Percentiles rank a stretch among this genome's conserved stretches.
Conservation (phyloP, 2,888 invertebrate species). For the Pachycephus smyrnensis region DNA sequence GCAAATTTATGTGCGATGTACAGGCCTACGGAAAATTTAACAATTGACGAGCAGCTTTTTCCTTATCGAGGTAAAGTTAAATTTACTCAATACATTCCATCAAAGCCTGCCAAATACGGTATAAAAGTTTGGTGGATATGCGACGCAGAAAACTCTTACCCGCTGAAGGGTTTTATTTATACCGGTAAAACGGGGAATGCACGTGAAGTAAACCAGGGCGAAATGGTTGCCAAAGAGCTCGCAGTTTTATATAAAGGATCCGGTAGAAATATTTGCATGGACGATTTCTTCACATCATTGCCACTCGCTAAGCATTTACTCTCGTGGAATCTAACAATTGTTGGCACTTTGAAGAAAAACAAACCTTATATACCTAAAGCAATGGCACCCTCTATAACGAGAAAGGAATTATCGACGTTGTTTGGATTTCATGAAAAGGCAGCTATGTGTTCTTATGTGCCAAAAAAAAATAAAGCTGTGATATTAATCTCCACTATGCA, state of each 20-base stretch:
- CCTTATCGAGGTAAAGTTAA: conserved; percentile 39
- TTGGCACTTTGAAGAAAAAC: conserved; percentile 33
- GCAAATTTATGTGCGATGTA: conserved; percentile 40
- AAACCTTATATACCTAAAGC: conserved; percentile 29
- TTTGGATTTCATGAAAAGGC: conserved; percentile 21
- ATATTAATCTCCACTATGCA: conserved; percentile 20
- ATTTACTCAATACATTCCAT: too few relatives aligned
- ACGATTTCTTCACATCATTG: conserved; percentile 43
- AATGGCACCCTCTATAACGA: conserved; percentile 30
- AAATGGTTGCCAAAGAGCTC: conserved; percentile 47
- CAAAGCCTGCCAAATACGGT: too few relatives aligned
- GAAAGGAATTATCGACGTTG: conserved; percentile 12
- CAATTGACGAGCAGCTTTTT: conserved; percentile 48
- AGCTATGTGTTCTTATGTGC: conserved; percentile 21
- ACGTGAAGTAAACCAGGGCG: conserved; percentile 41
- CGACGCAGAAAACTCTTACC: conserved; percentile 39
- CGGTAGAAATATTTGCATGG: conserved; percentile 42
- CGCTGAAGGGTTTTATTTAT: conserved; percentile 33
- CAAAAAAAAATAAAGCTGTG: conserved; percentile 24
- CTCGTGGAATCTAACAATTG: conserved; percentile 31
- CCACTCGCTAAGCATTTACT: conserved; percentile 31
- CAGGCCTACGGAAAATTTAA: conserved; percentile 39
- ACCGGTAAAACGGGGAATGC: conserved; percentile 37
- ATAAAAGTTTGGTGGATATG: conserved; percentile 46
- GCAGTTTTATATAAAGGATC: conserved; percentile 35